phyloP scores from a whole-genome alignment of 1,140 invertebrate species.

The Rhizoglyphus robini region DNA sequence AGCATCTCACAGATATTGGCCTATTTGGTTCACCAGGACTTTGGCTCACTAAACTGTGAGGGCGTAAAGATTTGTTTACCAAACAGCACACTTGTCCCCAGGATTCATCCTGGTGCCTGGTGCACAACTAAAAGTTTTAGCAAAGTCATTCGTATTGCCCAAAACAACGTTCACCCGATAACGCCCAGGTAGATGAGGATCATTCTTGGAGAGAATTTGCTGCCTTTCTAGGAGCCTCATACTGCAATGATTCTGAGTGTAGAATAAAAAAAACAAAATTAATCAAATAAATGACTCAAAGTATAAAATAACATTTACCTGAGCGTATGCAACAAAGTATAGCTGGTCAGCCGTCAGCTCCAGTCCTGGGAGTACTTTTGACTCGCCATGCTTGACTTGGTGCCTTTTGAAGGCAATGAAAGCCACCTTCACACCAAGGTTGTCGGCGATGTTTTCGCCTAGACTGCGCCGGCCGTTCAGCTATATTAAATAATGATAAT shows the following conservation, averaged over 20 bases:
- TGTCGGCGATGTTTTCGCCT: conserved; percentile 65
- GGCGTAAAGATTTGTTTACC: no score
- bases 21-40: no score
- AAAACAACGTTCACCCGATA: conserved; percentile 60
- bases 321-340: conserved; percentile 61
- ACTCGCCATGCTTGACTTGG: conserved; percentile 25
- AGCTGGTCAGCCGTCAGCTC: conserved; percentile 58
- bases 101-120: conserved; percentile 77
- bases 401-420: conserved; percentile 19
- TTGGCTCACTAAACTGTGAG: no score
- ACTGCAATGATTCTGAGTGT: conserved; percentile 44
- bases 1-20: no score
- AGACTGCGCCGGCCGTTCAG: conserved; percentile 62
- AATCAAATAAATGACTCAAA: conserved; percentile 32
- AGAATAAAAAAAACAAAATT: background rate
- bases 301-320: conserved; percentile 25
- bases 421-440: conserved; percentile 47
- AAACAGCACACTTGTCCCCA: conserved; percentile 73
- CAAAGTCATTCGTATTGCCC: conserved; percentile 79
- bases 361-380: conserved; percentile 52
- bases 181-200: conserved; percentile 29
- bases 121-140: conserved; percentile 52
- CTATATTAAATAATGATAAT: conserved; percentile 17
- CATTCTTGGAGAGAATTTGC: conserved; percentile 31
- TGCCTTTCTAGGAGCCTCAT: conserved; percentile 52